Evolutionary conservation across 1,140 invertebrate species (phyloP).

Genomic region (Trichomalopsis sarcophagae): DNA sequence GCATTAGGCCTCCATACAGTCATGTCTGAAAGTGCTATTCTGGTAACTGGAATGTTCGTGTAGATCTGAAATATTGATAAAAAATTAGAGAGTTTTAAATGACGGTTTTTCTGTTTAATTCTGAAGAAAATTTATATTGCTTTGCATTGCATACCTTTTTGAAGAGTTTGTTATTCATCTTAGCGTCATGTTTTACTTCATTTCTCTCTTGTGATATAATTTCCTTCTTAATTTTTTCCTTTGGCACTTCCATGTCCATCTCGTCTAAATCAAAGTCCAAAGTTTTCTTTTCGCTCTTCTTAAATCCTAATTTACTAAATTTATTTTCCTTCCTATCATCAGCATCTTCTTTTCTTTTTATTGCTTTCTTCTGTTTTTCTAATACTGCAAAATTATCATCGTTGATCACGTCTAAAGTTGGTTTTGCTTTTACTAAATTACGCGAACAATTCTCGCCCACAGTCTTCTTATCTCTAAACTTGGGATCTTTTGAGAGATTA

Average conservation of each 20-base stretch:
- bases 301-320: slow-evolving; percentile 40
- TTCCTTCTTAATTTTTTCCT: background rate
- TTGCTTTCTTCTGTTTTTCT: background rate
- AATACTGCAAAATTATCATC: background rate
- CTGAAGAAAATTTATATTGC: background rate
- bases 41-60: slow-evolving; percentile 26
- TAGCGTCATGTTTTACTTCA: background rate
- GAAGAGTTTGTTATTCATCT: background rate
- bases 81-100: background rate
- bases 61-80: slow-evolving; percentile 19
- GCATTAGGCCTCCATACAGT: slow-evolving; percentile 21
- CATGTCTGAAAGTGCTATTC: slow-evolving; percentile 20
- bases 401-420: too few species aligned
- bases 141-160: slow-evolving; percentile 21
- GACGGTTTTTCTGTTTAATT: background rate
- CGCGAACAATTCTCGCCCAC: background rate
- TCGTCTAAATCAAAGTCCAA: slow-evolving; percentile 43
- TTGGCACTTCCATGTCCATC: background rate
- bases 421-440: background rate
- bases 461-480: background rate
- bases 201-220: background rate
- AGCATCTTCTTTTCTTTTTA: background rate
- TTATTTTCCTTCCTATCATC: slow-evolving; percentile 4
- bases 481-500: background rate
- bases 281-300: slow-evolving; percentile 16